phyloP scores from a whole-genome alignment of 2,888 invertebrate species.

The Hirtodrosophila alboralis region DNA sequence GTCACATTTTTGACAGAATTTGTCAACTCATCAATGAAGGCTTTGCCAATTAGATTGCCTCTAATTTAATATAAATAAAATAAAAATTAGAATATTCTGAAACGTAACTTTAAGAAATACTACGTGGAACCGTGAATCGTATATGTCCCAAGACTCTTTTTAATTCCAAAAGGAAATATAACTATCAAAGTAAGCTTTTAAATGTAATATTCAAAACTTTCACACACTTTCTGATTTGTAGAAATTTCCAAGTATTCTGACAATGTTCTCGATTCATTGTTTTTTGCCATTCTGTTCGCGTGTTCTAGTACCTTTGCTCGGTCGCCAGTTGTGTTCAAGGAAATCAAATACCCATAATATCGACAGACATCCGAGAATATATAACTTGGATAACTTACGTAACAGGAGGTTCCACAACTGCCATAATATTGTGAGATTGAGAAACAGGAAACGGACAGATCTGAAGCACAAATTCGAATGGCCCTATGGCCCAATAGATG shows the following conservation, averaged over 20 bases:
- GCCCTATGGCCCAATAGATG: not conserved
- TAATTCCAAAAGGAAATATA: no score
- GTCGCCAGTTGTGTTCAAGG: conserved; percentile 2
- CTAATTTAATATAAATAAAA: no score
- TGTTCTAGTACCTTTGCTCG: conserved; percentile 2
- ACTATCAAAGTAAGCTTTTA: conserved; percentile 7
- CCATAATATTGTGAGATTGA: conserved; percentile 4
- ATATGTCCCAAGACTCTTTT: no score
- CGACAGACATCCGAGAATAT: not conserved
- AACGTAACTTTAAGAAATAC: no score
- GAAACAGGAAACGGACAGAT: conserved; percentile 3
- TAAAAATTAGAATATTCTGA: no score
- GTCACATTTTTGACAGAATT: no score
- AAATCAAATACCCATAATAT: conserved; percentile 12
- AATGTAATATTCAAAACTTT: not conserved
- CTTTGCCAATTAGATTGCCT: no score
- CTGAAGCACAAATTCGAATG: no score
- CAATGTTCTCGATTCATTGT: conserved; percentile 10
- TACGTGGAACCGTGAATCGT: no score
- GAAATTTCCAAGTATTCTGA: conserved; percentile 10
- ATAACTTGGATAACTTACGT: not conserved
- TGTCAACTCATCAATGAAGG: no score
- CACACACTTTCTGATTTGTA: not conserved
- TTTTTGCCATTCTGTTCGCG: conserved; percentile 7
- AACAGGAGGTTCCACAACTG: conserved; percentile 1